A percentile compares a stretch with the other conserved stretches of the same genome.
phyloP scores from a whole-genome alignment of 1,140 invertebrate species.

The Vollenhovia emeryi region DNA sequence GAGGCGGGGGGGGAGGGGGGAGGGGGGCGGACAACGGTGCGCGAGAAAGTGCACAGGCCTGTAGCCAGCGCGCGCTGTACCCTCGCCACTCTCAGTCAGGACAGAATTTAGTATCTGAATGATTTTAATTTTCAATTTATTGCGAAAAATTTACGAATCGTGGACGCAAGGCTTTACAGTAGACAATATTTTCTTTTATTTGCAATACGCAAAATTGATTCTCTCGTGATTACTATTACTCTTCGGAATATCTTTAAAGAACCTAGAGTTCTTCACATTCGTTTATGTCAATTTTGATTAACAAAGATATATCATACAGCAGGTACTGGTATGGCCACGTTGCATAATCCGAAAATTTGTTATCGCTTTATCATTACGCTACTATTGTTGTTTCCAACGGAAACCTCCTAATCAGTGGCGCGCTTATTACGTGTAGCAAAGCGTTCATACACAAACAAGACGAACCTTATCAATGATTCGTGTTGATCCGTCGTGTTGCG shows the following conservation, averaged over 20 bases:
- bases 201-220: background rate
- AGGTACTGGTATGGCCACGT: background rate
- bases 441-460: background rate
- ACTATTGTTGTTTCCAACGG: background rate
- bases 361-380: background rate
- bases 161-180: too few species aligned
- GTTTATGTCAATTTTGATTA: background rate
- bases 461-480: background rate
- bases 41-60: constrained; percentile 6
- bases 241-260: background rate
- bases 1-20: too few species aligned
- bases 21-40: background rate
- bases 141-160: too few species aligned
- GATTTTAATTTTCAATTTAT: too few species aligned
- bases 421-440: constrained; percentile 4
- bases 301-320: background rate
- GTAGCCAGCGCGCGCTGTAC: background rate
- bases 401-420: background rate
- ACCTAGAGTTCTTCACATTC: background rate
- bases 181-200: background rate
- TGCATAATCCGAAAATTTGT: background rate
- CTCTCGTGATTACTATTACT: background rate
- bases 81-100: too few species aligned
- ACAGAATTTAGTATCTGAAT: too few species aligned
- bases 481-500: background rate